These are phyloP conservation scores for Acheta domesticus DNA, from an alignment of 2,888 invertebrate species.

Conservation along the genomic window DNA sequence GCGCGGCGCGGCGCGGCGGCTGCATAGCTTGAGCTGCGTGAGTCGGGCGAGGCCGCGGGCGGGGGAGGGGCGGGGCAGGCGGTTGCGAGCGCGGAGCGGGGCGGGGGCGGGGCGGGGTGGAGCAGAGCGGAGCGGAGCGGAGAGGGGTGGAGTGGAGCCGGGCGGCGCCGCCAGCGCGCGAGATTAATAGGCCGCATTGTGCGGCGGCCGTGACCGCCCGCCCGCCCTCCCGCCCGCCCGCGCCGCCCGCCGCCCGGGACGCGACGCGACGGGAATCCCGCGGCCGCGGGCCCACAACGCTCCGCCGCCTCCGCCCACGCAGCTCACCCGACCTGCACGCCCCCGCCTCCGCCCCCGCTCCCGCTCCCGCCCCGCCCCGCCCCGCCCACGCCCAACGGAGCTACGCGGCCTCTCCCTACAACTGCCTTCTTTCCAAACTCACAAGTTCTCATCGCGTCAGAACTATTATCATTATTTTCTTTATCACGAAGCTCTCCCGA, in stretches of 20 bases:
- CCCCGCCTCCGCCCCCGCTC: neutral
- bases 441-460: too few relatives aligned
- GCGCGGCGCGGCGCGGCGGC: too few relatives aligned
- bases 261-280: neutral
- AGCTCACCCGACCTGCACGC: neutral
- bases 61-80: too few relatives aligned
- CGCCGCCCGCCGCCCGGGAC: neutral
- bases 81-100: too few relatives aligned
- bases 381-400: neutral
- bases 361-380: neutral
- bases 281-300: neutral
- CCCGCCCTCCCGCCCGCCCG: neutral
- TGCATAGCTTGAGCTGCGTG: too few relatives aligned
- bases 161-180: neutral
- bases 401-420: too few relatives aligned
- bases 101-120: too few relatives aligned
- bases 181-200: slow-evolving; percentile 18
- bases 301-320: neutral
- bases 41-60: too few relatives aligned
- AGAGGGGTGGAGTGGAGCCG: neutral
- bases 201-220: slow-evolving; percentile 2
- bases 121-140: too few relatives aligned
- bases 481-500: too few relatives aligned
- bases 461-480: too few relatives aligned
- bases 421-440: too few relatives aligned